Evolutionary conservation across 1,140 invertebrate genomes (phyloP), one percentile per base, ranked within the genome.

Genomic region (Temnothorax longispinosus): DNA sequence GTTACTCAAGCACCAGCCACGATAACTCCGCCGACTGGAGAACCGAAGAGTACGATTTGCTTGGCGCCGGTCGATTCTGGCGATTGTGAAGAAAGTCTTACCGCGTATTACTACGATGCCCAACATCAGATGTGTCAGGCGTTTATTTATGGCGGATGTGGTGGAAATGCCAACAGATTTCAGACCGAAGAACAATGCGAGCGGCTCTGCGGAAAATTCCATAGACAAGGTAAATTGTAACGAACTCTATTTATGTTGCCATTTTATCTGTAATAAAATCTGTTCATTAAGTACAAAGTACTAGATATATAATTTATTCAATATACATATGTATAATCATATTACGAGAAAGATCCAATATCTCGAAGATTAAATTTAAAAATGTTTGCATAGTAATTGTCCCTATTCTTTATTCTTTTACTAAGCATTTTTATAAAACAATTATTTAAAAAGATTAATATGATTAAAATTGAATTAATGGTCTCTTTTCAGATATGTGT

Each of bases 91-190:
- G 96, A 96, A 1, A 96, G 96, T 35, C 95, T 97, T 60, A 96
- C 96, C 0, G 96, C 96, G 32, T 99, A 97, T 96, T 98, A 97
- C 95, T 99, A 97, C 93, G 97, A 99, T 92, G 90, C 94, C 0
- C 92, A 94, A 0, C 94, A 93, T 1, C 94, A 96, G 56, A 94
- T 92, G 10, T 98, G 98, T 92, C 95, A 96, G 47, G 96, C 96
- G 27, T 98, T 99, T 93, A 95, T 96, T 6, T 99, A 98, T 92
- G 97, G 97, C 10, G 98, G 98, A 10, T 99, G 98, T 93, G 97
- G 96, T 67, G 98, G 98, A 64, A 99, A 98, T 92, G 97, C 96
- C 21, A 99, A 99, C 93, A 96, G 97, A 92, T 99, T 98, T 95
- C 93, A 97, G 41, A 96, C 97, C 0, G 96, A 97, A 91, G 98